Evolutionary conservation across 2,113 vertebrate genomes (phyloP).

Genomic region (Gallinago paraguaiae): DNA sequence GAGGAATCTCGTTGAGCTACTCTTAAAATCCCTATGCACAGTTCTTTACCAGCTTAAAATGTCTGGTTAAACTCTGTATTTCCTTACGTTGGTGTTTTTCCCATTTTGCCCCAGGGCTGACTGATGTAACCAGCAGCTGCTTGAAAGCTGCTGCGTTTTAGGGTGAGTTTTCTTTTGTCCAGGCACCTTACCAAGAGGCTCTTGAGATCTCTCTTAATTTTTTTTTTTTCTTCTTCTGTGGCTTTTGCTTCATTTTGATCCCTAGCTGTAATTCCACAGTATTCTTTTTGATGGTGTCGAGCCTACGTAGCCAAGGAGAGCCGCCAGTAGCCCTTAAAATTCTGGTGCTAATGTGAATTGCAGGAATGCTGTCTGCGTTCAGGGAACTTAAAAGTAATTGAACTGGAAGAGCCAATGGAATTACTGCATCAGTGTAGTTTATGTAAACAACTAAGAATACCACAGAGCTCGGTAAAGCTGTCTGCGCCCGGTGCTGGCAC

Average conservation of each 20-base stretch:
- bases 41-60: neutral
- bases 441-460: conserved; percentile 21
- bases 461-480: neutral
- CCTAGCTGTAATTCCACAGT: neutral
- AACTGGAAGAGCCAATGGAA: conserved; percentile 52
- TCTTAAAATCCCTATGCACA: neutral
- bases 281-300: neutral
- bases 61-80: neutral
- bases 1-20: neutral
- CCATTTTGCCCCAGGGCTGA: neutral
- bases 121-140: conserved; percentile 37
- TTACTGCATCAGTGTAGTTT: neutral
- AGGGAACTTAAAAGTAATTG: conserved; percentile 16
- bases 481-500: neutral
- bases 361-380: neutral
- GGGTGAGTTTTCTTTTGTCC: neutral
- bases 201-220: neutral
- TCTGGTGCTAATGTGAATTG: neutral
- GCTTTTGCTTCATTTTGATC: neutral
- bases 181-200: neutral
- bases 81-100: neutral
- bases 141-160: neutral
- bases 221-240: neutral
- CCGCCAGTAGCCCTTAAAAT: neutral
- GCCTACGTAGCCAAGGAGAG: neutral